Conservation (phyloP, 2,797 vertebrate species). For the Dryobates pubescens region DNA sequence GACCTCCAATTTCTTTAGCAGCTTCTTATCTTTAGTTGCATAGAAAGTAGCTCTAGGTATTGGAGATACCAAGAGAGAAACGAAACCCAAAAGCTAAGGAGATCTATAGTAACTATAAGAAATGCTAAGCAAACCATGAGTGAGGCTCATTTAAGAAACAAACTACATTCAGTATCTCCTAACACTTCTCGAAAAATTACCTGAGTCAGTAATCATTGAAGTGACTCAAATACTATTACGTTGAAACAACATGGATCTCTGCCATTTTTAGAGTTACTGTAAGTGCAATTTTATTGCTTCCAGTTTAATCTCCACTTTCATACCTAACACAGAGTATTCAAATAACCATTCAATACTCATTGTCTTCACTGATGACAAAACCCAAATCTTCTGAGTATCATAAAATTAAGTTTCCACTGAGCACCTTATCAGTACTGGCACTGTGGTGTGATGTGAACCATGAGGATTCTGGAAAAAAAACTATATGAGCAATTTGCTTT, state of each 20-base stretch:
- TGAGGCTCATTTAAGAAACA: background rate
- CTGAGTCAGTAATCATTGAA: background rate
- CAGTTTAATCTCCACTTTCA: background rate
- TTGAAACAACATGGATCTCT: background rate
- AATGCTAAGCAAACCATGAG: background rate
- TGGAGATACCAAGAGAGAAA: background rate
- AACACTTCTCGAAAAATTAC: background rate
- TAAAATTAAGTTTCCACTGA: background rate
- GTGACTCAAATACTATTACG: background rate
- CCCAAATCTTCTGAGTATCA: background rate
- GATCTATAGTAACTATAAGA: background rate
- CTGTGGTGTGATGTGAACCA: background rate
- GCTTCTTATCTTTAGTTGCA: background rate
- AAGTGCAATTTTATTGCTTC: background rate
- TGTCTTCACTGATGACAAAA: background rate
- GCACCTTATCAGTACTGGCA: background rate
- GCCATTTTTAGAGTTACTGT: background rate
- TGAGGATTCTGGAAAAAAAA: background rate
- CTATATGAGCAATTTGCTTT: background rate
- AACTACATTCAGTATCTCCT: background rate
- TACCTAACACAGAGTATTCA: background rate
- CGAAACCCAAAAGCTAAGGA: accelerated
- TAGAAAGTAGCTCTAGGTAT: background rate
- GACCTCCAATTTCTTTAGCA: background rate
- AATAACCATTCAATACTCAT: background rate